Evolutionary conservation across 1,140 invertebrate genomes (phyloP), one percentile per base, ranked within the genome.

Genomic region (Drosophila pseudoananassae): DNA sequence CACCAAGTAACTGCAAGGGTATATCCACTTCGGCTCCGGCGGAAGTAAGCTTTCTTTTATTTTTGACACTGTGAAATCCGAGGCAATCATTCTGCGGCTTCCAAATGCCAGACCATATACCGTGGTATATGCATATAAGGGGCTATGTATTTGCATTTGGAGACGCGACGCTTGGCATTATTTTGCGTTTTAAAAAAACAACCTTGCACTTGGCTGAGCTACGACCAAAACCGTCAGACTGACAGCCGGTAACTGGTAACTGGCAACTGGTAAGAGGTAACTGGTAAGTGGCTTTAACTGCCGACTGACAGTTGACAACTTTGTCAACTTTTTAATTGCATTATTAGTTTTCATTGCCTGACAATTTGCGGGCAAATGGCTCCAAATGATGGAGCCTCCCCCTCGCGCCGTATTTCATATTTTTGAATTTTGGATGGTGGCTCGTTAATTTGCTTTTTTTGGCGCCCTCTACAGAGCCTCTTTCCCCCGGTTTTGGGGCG

Each of bases 241-340:
- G 49, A 20, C 36, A 53, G n/a, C 36, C 46, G 40, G 15, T 38
- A 53, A 15, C 60, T 51, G 46, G 23, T 23, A 15, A n/a, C 52
- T 25, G 36, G n/a, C 45, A 47, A 46, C 55, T 50, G 50, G 56
- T 38, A 47, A 69, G 47, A 29, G 51, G 29, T 31, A 29, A 12
- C 36, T 43, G 38, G 14, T 47, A 36, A 49, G 43, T 52, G 46
- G 47, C 40, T 15, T 15, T 43, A 43, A 43, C 40, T 7, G 40
- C 5, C 40, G 36, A 12, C 43, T 58, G 60, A 72, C 70, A 75
- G 45, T 79, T 73, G 80, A 76, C 79, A 84, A 80, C 81, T 65
- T 80, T 85, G 81, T 78, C 78, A 87, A 78, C 63, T 68, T 81
- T 80, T 87, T 85, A 85, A 85, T 87, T 78, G 74, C 82, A 81